A percentile compares a stretch with the other conserved stretches of the same genome.
Conservation (phyloP, 1,140 invertebrate species). For the Drosophila navojoa region DNA sequence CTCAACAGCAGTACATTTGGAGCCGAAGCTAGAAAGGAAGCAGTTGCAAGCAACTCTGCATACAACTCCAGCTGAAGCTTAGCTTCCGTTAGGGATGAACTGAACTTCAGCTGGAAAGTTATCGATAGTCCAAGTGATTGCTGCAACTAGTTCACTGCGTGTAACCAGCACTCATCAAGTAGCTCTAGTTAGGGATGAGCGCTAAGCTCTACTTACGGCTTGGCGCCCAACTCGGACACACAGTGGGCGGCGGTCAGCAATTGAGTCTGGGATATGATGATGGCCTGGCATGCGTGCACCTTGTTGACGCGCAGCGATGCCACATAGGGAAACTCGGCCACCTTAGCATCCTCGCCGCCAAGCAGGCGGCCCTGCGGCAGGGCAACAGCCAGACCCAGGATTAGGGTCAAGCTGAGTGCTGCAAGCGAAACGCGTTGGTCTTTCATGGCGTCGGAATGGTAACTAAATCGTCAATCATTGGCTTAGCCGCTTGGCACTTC, state of each 20-base stretch:
- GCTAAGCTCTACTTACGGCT: slow-evolving; percentile 51
- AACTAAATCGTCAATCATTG: slow-evolving; percentile 50
- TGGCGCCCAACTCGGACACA: slow-evolving; percentile 52
- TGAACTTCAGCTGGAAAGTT: background rate
- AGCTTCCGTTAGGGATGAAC: background rate
- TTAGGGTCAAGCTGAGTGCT: slow-evolving; percentile 25
- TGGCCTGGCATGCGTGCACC: slow-evolving; percentile 49
- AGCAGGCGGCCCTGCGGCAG: slow-evolving; percentile 58
- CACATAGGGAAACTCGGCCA: slow-evolving; percentile 57
- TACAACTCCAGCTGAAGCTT: background rate
- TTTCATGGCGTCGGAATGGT: slow-evolving; percentile 62
- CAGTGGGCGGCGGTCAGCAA: slow-evolving; percentile 69
- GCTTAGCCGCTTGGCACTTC: slow-evolving; percentile 30
- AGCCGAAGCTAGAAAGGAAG: no score
- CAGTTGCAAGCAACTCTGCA: no score
- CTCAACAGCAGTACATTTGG: no score
- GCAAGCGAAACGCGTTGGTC: slow-evolving; percentile 49
- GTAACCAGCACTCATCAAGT: background rate
- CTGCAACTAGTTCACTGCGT: background rate
- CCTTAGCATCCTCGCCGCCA: slow-evolving; percentile 59
- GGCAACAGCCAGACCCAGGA: slow-evolving; percentile 5
- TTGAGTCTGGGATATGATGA: slow-evolving; percentile 35
- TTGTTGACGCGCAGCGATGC: slow-evolving; percentile 66
- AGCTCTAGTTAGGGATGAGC: background rate
- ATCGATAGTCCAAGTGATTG: no score